Evolutionary conservation across 92 coral and sea anemone genomes (phyloP).

Genomic region (Pocillopora meandrina): DNA sequence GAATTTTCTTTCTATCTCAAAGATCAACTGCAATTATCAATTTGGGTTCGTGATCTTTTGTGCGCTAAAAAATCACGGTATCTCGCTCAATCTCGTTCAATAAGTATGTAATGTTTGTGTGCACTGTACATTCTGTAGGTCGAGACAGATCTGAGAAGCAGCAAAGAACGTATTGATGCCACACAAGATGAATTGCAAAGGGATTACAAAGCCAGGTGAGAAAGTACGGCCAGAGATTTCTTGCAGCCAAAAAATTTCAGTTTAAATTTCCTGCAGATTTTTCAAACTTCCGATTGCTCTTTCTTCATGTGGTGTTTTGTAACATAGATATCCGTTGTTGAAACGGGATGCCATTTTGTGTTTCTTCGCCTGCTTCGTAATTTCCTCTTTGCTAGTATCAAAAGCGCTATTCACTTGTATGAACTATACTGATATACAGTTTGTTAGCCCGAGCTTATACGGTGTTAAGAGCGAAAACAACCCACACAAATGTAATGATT

Average conservation of each 20-base stretch:
- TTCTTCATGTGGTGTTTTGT: background rate
- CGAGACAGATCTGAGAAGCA: constrained; percentile 45
- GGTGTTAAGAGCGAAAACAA: background rate
- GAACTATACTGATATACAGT: no score
- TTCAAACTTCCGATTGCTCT: background rate
- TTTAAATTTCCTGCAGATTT: no score
- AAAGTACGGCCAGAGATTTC: background rate
- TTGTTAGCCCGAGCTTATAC: background rate
- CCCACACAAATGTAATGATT: background rate
- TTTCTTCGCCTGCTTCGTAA: constrained; percentile 2
- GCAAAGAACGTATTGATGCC: constrained; percentile 42
- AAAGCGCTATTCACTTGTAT: background rate
- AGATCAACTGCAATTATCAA: no score
- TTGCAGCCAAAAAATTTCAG: background rate
- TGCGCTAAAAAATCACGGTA: background rate
- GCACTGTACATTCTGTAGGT: constrained; percentile 33
- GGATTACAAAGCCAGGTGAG: constrained; percentile 68
- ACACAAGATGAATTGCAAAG: constrained; percentile 54
- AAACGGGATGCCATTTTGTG: background rate
- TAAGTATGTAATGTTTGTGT: constrained; percentile 1
- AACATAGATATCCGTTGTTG: background rate
- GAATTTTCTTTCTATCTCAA: no score
- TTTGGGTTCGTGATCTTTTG: background rate
- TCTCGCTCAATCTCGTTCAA: constrained; percentile 3
- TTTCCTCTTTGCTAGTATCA: background rate